phyloP scores from a whole-genome alignment of 2,888 invertebrate genomes.

The Hydrotaea cyrtoneurina region DNA sequence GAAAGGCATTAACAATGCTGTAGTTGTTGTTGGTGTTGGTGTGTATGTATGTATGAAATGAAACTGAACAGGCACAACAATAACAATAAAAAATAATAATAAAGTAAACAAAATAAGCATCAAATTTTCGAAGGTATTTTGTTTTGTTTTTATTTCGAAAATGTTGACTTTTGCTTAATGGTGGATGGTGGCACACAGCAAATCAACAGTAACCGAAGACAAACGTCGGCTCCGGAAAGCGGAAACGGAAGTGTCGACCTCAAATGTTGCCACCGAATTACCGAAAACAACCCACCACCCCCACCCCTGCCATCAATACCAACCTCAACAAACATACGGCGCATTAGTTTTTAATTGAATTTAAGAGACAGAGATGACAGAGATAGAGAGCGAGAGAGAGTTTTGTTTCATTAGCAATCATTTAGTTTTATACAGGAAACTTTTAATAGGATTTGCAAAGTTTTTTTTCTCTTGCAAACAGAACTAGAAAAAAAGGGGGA shows the following conservation, averaged over 20 bases:
- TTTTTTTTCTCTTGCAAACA: too few species aligned
- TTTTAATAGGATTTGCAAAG: background rate
- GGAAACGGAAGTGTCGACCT: slow-evolving; percentile 29
- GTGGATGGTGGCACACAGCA: too few species aligned
- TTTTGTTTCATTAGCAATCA: background rate
- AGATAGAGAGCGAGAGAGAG: background rate
- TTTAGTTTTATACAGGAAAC: background rate
- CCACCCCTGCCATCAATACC: too few species aligned
- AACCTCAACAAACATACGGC: background rate
- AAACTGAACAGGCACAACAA: background rate
- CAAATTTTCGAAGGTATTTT: slow-evolving; percentile 41
- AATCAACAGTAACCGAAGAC: background rate
- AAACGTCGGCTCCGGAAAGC: background rate
- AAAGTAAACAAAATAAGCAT: slow-evolving; percentile 46
- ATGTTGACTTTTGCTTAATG: background rate
- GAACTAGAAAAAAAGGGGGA: too few species aligned
- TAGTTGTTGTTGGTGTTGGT: too few species aligned
- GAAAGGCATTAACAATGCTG: too few species aligned
- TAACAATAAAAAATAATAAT: slow-evolving; percentile 32
- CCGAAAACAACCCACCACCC: too few species aligned
- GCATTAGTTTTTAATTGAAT: slow-evolving; percentile 14
- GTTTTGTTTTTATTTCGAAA: background rate
- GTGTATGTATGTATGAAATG: too few species aligned
- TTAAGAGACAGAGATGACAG: too few species aligned
- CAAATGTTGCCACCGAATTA: background rate